Evolutionary conservation across 2,797 vertebrate species (phyloP), one percentile per base, ranked within the genome.

Genomic region (Eurystomus glaucurus): DNA sequence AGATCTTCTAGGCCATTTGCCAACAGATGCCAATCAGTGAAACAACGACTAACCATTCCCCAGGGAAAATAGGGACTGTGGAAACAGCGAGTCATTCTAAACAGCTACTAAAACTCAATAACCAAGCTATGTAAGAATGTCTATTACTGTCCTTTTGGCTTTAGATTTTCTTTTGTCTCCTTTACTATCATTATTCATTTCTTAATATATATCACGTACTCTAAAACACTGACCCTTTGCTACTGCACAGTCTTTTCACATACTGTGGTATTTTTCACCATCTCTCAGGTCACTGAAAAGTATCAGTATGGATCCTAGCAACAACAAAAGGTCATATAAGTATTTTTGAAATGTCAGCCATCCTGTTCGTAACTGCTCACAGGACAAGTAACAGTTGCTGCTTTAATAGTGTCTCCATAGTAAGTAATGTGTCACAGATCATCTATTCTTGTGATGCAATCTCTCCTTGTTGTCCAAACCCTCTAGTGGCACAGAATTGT

Each of bases 301-400:
- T 88, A 96, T 87, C 84, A 88, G 69, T 69, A 95, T 46, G 37
- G 69, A 94, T 94, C 70, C 60, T 68, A 92, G 84, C 69, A 97
- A 88, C 35, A 94, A 93, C 48, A 95, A 97, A 97, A 97, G 92
- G 88, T 97, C 97, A 97, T 48, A 94, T 6, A 93, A 95, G 76
- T 90, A 70, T 94, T 95, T 96, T 89, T 93, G 83, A 97, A 96
- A 96, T 88, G 74, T 39, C 91, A 97, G 70, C 62, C 68, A 91
- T 95, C 77, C 60, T 93, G 76, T 71, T 90, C 69, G 64, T 82
- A 95, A 92, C 93, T 88, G 94, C 64, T 93, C 66, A 86, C 66
- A 97, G 75, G 57, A 88, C 82, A 88, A 94, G 86, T 85, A 96
- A 96, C 76, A 94, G 87, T 85, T 85, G 66, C 92, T 89, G 71